Conservation (phyloP, 2,797 vertebrate species). For the Gastrophryne carolinensis region DNA sequence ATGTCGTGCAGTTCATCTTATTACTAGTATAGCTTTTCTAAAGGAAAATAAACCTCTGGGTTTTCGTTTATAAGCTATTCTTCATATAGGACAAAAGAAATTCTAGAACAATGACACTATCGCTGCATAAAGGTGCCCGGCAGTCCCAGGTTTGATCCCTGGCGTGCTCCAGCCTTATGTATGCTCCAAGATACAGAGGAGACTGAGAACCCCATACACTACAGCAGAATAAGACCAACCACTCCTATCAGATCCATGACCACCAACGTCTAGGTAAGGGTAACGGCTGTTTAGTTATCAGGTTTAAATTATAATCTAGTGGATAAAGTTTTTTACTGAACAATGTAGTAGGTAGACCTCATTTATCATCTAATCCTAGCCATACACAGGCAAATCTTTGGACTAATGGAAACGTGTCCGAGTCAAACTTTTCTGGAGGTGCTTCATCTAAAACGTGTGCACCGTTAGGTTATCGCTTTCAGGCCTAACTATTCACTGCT, state of each 20-base stretch:
- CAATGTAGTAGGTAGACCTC: no score
- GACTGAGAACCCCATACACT: background rate
- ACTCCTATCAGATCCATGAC: background rate
- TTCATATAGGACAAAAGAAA: conserved; percentile 5
- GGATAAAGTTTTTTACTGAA: no score
- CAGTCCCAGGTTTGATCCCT: conserved; percentile 34
- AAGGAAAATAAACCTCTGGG: conserved; percentile 18
- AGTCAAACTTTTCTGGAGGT: no score
- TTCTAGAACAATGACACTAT: background rate
- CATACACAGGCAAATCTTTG: no score
- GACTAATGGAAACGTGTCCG: no score
- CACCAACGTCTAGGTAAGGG: background rate
- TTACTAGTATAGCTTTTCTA: conserved; percentile 10
- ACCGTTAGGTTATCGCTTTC: no score
- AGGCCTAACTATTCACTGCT: no score
- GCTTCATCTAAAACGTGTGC: no score
- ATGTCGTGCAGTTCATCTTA: conserved; percentile 45
- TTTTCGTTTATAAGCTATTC: conserved; percentile 3
- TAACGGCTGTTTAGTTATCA: background rate
- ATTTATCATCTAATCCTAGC: no score
- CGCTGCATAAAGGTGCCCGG: background rate
- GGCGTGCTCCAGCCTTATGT: conserved; percentile 27
- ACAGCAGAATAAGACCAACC: background rate
- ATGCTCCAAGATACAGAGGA: background rate
- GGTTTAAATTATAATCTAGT: background rate